Base-by-base conservation (phyloP, 1,140 invertebrate species). In the Venustaconcha ellipsiformis region DNA sequence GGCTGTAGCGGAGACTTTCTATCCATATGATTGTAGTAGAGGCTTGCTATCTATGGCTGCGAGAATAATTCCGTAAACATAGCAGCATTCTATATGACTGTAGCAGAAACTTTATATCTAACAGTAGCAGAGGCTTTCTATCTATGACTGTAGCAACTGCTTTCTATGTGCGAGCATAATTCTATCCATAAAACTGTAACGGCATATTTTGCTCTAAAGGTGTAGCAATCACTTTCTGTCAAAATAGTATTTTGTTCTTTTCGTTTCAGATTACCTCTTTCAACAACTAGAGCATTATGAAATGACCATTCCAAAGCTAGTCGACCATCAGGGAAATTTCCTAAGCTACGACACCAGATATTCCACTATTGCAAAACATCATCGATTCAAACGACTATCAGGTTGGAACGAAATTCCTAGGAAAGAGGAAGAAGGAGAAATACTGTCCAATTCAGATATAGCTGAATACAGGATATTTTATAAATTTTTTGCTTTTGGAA, bases 401-500 rank as follows among this genome's bases (percentile, higher is more conserved):
- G 62, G 67, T 11, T 37, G 65, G 65, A 68, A 70, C 26, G 64
- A 15, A 48, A 64, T 56, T 12, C 14, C n/a, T 23, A 67, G 23
- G 26, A 14, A 37, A 37, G 37, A 4, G 37, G 37, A 70, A 13
- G 69, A 76, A 48, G n/a, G 66, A 48, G 74, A 76, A 48, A 76
- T 76, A 18, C 30, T 76, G 17, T 60, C 59, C 14, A 63, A 71
- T 37, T 70, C 74, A 12, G 74, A 76, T 60, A 76, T 76, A 23
- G 70, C 74, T 11, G 74, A 76, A 37, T 76, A 76, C 48, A 64
- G 77, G 14, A 78, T 87, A 8, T 87, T 85, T 69, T 88, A 87
- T 74, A 82, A 82, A 66, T 70, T 88, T 18, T 79, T 78, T 1
- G 86, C 85, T 14, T 85, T 83, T 76, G 86, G 86, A 57, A 78